Conservation (phyloP, 2,888 invertebrate genomes). For the Helleia helle region DNA sequence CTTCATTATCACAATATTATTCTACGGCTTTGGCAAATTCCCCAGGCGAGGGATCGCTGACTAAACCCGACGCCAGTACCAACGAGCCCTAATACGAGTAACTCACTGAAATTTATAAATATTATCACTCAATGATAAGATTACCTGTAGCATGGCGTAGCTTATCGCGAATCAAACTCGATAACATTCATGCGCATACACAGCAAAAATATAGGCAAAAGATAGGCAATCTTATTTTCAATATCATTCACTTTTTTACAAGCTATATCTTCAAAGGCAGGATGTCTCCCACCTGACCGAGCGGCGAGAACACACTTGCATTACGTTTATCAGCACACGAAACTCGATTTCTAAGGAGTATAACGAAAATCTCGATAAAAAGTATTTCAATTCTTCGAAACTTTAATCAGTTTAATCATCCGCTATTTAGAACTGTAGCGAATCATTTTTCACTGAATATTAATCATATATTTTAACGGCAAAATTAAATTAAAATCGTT, state of each 20-base stretch:
- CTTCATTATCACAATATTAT: conserved; percentile 3
- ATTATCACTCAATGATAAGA: conserved; percentile 71
- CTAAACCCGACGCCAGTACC: conserved; percentile 52
- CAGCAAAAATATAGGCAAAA: conserved; percentile 30
- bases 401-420: neutral
- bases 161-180: conserved; percentile 66
- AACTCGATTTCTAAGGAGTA: neutral
- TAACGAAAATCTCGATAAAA: neutral
- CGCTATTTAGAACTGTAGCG: neutral
- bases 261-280: neutral
- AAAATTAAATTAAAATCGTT: neutral
- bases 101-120: conserved; percentile 72
- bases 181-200: conserved; percentile 54
- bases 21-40: neutral
- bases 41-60: conserved; percentile 5
- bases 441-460: conserved; percentile 1
- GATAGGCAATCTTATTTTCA: conserved; percentile 1
- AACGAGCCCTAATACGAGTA: conserved; percentile 51
- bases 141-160: conserved; percentile 56
- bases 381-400: neutral
- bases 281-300: neutral
- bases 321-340: neutral
- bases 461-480: neutral
- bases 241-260: conserved; percentile 4
- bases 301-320: neutral